Evolutionary conservation across 2,888 invertebrate species (phyloP), one percentile per base, ranked within the genome.

Genomic region (Drosophila nigritarsus): DNA sequence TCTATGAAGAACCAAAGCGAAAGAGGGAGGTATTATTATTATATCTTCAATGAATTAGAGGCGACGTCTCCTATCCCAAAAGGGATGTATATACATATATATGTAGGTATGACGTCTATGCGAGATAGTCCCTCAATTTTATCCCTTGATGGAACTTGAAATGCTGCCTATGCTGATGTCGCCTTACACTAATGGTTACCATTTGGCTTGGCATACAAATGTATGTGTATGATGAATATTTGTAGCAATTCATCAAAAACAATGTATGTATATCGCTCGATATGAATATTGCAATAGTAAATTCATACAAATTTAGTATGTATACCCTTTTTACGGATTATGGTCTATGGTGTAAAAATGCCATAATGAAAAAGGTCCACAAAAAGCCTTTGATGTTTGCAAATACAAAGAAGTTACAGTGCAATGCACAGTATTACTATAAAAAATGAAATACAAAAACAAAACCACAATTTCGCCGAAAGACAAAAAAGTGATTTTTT

Each of bases 311-410:
- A 36, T 38, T 7, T 7, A 61, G 20, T 18, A 30, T 45, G 48
- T 40, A 60, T 63, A 58, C 70, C 62, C 76, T 51, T 75, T 62
- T 65, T 58, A 40, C 48, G 42, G 55, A 56, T 51, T 51, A 8
- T 45, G 24, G 29, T 42, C 30, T n/a, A 69, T 76, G 67, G 73
- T 66, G 73, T 75, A 56, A 68, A 72, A 79, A 74, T 66, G 61
- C 30, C 68, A 76, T 78, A 74, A 85, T 85, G 70, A 84, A 87
- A 88, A 85, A 85, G 83, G 73, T 79, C 76, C 70, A 71, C 69
- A 72, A 72, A 77, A 65, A 55, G 63, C 72, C 85, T 86, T 86
- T 86, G 85, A 86, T 89, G 85, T 86, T 83, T 53, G 61, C 78
- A 75, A 83, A 84, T 78, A 87, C 84, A 89, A 87, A 85, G 74